These are phyloP conservation scores for Leucophenga varia DNA, from an alignment of 1,140 invertebrate genomes.

Conservation along the genomic window DNA sequence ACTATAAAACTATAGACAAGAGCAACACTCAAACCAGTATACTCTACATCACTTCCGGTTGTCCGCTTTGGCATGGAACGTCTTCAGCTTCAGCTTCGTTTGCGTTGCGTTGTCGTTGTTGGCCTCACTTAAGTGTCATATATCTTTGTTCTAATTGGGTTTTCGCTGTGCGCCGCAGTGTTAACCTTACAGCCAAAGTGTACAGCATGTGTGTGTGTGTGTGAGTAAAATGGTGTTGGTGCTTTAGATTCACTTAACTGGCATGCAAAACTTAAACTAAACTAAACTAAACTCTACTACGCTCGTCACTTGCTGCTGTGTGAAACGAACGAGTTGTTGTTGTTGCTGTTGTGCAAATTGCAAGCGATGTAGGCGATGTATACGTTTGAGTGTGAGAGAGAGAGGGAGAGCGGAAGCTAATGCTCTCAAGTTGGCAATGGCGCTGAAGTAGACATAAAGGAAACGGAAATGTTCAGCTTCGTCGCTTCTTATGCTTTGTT, in stretches of 20 bases:
- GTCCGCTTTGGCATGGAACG: constrained; percentile 1
- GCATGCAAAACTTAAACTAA: constrained; percentile 39
- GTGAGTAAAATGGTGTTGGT: no score
- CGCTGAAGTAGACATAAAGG: constrained; percentile 24
- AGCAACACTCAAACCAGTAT: no score
- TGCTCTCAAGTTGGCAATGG: no score
- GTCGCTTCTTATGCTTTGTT: constrained; percentile 45
- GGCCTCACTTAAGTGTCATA: constrained; percentile 50
- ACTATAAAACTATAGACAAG: no score
- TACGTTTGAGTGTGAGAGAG: no score
- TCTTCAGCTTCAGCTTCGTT: constrained; percentile 29
- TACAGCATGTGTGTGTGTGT: constrained; percentile 29
- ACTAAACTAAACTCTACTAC: constrained; percentile 9
- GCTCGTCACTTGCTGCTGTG: no score
- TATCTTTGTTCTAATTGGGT: constrained; percentile 51
- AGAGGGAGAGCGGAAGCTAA: background rate
- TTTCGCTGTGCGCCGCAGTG: constrained; percentile 41
- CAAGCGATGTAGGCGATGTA: background rate
- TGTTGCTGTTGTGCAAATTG: no score
- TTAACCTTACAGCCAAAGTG: constrained; percentile 7
- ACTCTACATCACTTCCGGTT: no score
- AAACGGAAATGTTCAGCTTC: constrained; percentile 52
- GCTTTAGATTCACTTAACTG: constrained; percentile 47
- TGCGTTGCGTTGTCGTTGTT: constrained; percentile 51
- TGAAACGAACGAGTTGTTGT: background rate